phyloP scores from a whole-genome alignment of 2,113 vertebrate genomes.

The Alectura lathami region DNA sequence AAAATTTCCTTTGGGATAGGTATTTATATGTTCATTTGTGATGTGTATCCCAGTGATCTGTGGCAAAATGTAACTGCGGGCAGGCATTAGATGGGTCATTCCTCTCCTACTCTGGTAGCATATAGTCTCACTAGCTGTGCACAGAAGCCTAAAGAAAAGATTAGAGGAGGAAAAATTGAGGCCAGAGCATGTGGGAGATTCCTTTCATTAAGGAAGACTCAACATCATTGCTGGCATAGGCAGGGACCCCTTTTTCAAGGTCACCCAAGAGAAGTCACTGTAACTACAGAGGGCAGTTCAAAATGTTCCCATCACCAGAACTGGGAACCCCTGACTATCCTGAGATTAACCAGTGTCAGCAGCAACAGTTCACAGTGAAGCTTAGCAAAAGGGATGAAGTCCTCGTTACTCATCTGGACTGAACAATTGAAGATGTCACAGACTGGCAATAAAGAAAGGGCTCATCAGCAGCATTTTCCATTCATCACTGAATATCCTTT shows the following conservation, averaged over 20 bases:
- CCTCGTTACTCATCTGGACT: background rate
- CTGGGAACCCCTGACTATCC: background rate
- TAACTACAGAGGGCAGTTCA: background rate
- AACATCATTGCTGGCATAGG: background rate
- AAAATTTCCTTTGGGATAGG: background rate
- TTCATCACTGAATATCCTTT: conserved; percentile 27
- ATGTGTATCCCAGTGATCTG: background rate
- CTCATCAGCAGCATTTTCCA: background rate
- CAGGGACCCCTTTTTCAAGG: background rate
- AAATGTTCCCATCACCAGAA: background rate
- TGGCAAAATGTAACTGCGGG: background rate
- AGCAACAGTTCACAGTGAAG: background rate
- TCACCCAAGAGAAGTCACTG: background rate
- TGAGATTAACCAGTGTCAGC: background rate
- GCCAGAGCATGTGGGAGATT: fast-evolving
- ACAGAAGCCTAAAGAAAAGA: background rate
- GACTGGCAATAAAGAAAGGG: background rate
- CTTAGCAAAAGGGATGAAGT: background rate
- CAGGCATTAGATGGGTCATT: background rate
- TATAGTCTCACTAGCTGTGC: background rate
- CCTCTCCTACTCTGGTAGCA: background rate
- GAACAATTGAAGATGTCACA: conserved; percentile 2
- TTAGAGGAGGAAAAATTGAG: background rate
- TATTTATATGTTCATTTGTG: background rate
- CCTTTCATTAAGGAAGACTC: background rate